Evolutionary conservation across 2,888 invertebrate species (phyloP).

Genomic region (Nemotelus pantherinus): DNA sequence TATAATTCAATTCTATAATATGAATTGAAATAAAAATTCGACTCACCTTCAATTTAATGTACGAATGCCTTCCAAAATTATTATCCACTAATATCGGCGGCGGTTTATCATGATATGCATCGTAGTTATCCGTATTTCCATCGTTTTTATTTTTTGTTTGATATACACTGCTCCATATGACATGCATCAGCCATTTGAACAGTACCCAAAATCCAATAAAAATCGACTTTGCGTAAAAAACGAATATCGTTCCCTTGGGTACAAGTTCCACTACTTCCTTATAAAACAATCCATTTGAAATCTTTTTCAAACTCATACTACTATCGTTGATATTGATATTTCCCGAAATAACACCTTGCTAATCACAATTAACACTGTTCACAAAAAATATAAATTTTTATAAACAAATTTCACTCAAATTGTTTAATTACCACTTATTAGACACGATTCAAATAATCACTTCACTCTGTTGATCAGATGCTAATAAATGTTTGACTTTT

Average conservation of each 20-base stretch:
- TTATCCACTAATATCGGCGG: conserved; percentile 71
- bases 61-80: conserved; percentile 71
- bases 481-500: no score
- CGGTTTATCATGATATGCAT: conserved; percentile 67
- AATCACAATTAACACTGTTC: background rate
- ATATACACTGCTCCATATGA: conserved; percentile 49
- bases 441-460: no score
- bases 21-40: no score
- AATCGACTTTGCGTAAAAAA: conserved; percentile 47
- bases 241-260: conserved; percentile 43
- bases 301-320: conserved; percentile 27
- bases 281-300: conserved; percentile 6
- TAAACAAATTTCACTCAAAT: background rate
- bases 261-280: conserved; percentile 39
- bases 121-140: conserved; percentile 38
- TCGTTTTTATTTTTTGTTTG: conserved; percentile 42
- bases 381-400: background rate
- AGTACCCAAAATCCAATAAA: conserved; percentile 49
- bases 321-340: background rate
- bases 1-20: no score
- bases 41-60: conserved; percentile 72
- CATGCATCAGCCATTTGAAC: conserved; percentile 48
- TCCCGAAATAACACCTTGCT: background rate
- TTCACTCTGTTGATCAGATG: no score
- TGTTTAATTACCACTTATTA: background rate